Base-by-base conservation (phyloP, 2,113 vertebrate species). In the Hirundichthys speculiger region DNA sequence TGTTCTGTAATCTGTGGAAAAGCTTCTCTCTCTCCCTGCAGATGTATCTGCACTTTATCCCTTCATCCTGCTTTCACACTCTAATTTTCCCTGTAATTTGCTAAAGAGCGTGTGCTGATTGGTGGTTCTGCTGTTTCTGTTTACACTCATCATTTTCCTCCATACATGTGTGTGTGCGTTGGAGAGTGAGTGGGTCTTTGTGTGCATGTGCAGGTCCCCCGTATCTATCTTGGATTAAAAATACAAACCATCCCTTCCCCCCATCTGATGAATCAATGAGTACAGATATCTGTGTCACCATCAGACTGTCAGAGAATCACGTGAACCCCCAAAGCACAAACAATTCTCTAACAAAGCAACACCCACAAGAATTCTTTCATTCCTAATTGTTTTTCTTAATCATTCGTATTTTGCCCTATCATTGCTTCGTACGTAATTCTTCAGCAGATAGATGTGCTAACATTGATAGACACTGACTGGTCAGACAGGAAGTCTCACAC, bases 31-130 rank as follows among this genome's bases (percentile, higher is more conserved):
- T 82, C 48, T 76, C 79, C 49, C 80, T 64, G 59, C 77, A 57
- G 80, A 82, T 79, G 68, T 64, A 76, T 82, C 76, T 67, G 75
- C 60, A 70, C 69, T 82, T 80, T 81, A 86, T 86, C 86, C 86
- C 84, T 75, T 84, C 83, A 89, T 89, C 82, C 81, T 67, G 62
- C 77, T 67, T 78, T 86, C 85, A 86, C 83, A 86, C 86, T 89
- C 86, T 90, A 85, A 89, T 89, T 89, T 88, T 53, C 84, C 30
- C 71, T 77, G 83, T 88, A 88, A 89, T 89, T 89, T 87, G 84
- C 86, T 87, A 83, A 89, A 87, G 87, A 87, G 83, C 42, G 61
- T 2, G 25, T 39, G 54, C 72, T 84, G 86, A 86, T 82, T 86
- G 86, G 75, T 80, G 42, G 46, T 19, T 65, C 57, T 20, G 69